Percentiles rank a stretch among this genome's conserved stretches.
Evolutionary conservation across 2,797 vertebrate genomes (phyloP).

Genomic region (Margarornis squamiger): DNA sequence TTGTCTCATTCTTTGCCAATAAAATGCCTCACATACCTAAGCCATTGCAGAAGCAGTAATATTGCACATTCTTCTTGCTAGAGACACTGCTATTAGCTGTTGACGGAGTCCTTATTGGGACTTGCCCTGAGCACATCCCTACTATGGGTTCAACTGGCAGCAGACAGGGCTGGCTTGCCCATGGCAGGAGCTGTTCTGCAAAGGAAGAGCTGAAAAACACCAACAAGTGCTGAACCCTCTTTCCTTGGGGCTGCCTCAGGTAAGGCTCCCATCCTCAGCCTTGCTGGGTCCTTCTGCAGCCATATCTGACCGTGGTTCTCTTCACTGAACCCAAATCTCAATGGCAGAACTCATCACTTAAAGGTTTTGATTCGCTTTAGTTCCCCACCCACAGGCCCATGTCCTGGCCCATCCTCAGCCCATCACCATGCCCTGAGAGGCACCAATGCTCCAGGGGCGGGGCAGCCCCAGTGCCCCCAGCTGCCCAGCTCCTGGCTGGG

Average conservation of each 20-base stretch:
- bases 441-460: fast-evolving
- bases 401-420: neutral
- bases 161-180: neutral
- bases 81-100: neutral
- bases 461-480: fast-evolving
- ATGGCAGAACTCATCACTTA: no score
- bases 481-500: neutral
- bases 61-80: neutral
- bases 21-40: neutral
- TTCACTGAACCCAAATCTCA: neutral
- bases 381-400: fast-evolving
- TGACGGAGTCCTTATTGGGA: neutral
- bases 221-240: neutral
- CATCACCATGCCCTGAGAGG: neutral
- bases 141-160: fast-evolving
- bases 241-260: neutral
- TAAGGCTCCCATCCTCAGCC: neutral
- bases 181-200: neutral
- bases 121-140: neutral
- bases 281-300: neutral
- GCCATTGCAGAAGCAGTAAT: neutral
- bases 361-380: no score
- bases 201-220: neutral
- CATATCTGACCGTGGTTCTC: neutral
- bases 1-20: neutral